phyloP scores from a whole-genome alignment of 2,888 invertebrate genomes.

The Gortyna flavago region DNA sequence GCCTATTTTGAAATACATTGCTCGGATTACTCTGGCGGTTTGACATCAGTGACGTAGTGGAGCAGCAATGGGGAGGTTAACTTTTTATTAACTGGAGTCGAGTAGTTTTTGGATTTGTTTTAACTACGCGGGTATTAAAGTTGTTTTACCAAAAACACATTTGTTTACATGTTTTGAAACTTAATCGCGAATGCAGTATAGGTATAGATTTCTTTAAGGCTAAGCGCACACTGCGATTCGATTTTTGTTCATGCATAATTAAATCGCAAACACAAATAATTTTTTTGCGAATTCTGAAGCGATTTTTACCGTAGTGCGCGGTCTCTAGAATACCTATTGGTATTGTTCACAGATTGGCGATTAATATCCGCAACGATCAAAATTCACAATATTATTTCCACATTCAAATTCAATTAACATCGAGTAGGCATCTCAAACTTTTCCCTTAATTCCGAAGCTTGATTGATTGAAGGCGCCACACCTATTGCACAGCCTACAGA shows the following conservation, averaged over 20 bases:
- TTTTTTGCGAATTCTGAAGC: no score
- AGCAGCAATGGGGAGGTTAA: conserved; percentile 29
- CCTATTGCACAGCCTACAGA: conserved; percentile 44
- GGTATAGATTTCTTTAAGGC: no score
- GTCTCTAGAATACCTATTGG: no score
- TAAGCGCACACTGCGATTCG: no score
- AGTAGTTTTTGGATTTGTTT: not conserved
- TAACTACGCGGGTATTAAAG: not conserved
- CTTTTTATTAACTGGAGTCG: conserved; percentile 14
- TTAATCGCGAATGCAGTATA: not conserved
- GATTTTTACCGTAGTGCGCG: no score
- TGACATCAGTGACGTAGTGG: conserved; percentile 31
- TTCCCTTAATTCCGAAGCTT: conserved; percentile 8
- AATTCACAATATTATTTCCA: conserved; percentile 12
- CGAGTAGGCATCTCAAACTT: conserved; percentile 2
- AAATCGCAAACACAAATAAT: no score
- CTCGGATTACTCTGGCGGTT: conserved; percentile 42
- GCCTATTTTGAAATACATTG: conserved; percentile 50
- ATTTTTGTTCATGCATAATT: no score
- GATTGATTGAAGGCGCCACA: conserved; percentile 43
- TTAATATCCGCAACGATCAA: no score
- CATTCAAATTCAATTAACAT: conserved; percentile 20
- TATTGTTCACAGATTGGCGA: no score
- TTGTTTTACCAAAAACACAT: not conserved
- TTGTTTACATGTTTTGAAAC: not conserved